These are phyloP conservation scores for Danio choprae DNA, from an alignment of 2,797 vertebrate genomes.

Conservation along the genomic window DNA sequence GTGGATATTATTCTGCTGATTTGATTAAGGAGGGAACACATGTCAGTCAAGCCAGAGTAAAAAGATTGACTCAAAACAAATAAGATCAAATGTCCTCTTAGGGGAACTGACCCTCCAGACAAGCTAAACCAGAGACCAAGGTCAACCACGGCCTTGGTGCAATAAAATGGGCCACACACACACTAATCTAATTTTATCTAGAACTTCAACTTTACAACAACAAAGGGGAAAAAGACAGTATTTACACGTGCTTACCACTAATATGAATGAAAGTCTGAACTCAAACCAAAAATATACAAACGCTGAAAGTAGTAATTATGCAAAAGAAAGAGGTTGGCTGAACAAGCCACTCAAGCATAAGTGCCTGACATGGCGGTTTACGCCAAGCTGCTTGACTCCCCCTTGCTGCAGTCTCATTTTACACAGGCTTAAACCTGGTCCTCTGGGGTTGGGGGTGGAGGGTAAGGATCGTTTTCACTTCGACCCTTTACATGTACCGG, in stretches of 20 bases:
- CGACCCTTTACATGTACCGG: conserved; percentile 68
- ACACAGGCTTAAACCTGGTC: conserved; percentile 73
- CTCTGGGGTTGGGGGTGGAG: conserved; percentile 63
- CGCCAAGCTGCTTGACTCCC: conserved; percentile 68
- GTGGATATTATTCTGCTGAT: conserved; percentile 70
- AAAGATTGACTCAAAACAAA: conserved; percentile 76
- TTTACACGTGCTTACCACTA: neutral
- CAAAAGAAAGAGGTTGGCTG: conserved; percentile 45
- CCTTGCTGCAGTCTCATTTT: conserved; percentile 75
- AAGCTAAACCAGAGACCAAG: conserved; percentile 65
- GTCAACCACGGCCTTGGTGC: conserved; percentile 60
- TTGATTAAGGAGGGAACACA: conserved; percentile 71
- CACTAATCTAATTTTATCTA: conserved; percentile 75
- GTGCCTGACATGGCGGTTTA: conserved; percentile 68
- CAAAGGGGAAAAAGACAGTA: neutral
- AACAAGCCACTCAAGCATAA: conserved; percentile 61
- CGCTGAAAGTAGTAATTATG: conserved; percentile 42
- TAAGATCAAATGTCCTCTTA: conserved; percentile 68
- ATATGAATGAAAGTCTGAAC: conserved; percentile 25
- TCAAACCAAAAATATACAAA: conserved; percentile 43
- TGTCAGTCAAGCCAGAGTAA: conserved; percentile 78
- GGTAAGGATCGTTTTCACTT: conserved; percentile 75
- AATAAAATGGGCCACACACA: conserved; percentile 64
- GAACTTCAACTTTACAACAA: conserved; percentile 42
- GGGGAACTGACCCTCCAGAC: conserved; percentile 66